Evolutionary conservation across 1,140 invertebrate species (phyloP), one percentile per base, ranked within the genome.

Genomic region (Leptoteleia sp.): DNA sequence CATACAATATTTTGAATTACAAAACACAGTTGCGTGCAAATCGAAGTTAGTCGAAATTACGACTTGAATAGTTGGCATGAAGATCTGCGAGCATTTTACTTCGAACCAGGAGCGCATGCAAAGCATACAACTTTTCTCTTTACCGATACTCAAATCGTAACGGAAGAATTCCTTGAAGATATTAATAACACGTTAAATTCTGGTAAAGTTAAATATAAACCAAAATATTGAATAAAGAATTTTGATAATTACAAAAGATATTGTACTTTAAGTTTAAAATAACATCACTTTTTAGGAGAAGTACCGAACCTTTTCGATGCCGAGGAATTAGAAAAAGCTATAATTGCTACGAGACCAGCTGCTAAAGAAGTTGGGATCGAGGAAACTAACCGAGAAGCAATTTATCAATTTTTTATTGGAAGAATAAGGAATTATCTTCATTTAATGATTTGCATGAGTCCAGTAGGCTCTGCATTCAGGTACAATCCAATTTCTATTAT

Each of bases 381-480:
- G 13, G 92, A 94, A 82, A 90, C 89, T 0, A 92, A 92, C 79
- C 90, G 95, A 22, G 96, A 97, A 83, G 92, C 88, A 8, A 94
- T 97, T 52, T 97, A 93, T 84, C 93, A 94, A 37, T 94, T 91
- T 83, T 97, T 96, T 80, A 95, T 96, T 31, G 94, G 93, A 73
- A 90, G 94, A 47, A 94, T 97, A 1, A 88, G 94, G 15, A 93
- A 92, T 59, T 95, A 96, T 89, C 89, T 97, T 3, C 96, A 97
- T 83, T 91, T 96, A 1, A 95, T 96, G 40, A 92, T 97, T 9
- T 96, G 95, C 38, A 96, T 97, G 95, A 96, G 95, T 90, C 96
- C 94, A 3, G 94, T 96, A 19, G 95, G 95, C 0, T 95, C 95
- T 85, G 92, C 94, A 0, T 97, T 97, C 85, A 91, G 94, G 91